Conservation (phyloP, 2,888 invertebrate genomes). For the Yponomeuta plumbellus region DNA sequence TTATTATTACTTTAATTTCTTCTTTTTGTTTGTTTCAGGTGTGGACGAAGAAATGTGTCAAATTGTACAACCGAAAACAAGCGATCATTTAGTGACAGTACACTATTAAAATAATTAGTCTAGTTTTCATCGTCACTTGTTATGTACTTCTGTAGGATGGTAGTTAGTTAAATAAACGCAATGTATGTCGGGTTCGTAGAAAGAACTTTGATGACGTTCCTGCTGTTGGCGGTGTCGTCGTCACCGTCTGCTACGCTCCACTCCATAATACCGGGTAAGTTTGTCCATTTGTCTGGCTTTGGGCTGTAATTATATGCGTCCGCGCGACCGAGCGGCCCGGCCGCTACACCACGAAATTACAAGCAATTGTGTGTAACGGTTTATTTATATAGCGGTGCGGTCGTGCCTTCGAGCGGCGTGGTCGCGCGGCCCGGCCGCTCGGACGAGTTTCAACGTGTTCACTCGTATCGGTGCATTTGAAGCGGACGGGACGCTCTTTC, state of each 20-base stretch:
- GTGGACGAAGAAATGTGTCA: conserved; percentile 33
- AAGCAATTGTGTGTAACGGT: too few species aligned
- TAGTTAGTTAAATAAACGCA: conserved; percentile 36
- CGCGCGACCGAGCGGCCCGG: too few species aligned
- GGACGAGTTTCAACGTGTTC: too few species aligned
- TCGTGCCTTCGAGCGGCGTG: too few species aligned
- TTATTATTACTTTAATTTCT: background rate
- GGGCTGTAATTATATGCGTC: too few species aligned
- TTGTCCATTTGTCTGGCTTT: background rate
- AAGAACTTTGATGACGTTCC: conserved; percentile 50
- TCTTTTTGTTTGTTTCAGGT: conserved; percentile 52
- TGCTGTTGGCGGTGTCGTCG: conserved; percentile 48
- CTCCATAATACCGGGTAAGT: conserved; percentile 52
- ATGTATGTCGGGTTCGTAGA: conserved; percentile 53
- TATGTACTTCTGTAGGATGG: background rate
- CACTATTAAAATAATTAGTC: conserved; percentile 23
- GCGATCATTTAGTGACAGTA: conserved; percentile 33
- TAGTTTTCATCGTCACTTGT: conserved; percentile 7
- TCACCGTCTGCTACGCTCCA: conserved; percentile 61
- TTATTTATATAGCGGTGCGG: too few species aligned
- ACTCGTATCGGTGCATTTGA: too few species aligned
- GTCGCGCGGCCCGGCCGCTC: too few species aligned
- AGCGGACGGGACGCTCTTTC: too few species aligned
- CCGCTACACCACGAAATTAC: too few species aligned
- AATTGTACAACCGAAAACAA: conserved; percentile 28